Percentiles rank a stretch among this genome's conserved stretches.
phyloP scores from a whole-genome alignment of 2,113 vertebrate genomes.

The Xenopus borealis region DNA sequence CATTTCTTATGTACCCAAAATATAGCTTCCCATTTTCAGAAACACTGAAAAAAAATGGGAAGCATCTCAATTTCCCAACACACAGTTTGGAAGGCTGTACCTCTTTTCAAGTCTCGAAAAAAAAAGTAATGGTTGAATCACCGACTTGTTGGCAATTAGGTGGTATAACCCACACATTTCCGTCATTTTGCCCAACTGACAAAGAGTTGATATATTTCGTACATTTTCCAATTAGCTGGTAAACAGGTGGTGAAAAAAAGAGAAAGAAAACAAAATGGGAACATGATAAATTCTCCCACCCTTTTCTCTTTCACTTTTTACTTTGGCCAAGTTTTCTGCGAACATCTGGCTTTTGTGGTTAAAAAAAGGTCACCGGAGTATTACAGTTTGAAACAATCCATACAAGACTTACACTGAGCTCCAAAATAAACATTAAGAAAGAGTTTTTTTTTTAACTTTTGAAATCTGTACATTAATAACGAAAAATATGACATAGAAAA shows the following conservation, averaged over 20 bases:
- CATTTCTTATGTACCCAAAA: too few relatives aligned
- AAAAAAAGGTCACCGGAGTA: conserved; percentile 10
- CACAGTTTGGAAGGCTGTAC: background rate
- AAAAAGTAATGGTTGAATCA: conserved; percentile 5
- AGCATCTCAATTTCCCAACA: too few relatives aligned
- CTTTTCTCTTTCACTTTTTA: conserved; percentile 11
- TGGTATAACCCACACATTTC: conserved; percentile 8
- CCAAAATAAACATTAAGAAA: conserved; percentile 24
- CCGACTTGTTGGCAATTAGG: conserved; percentile 2
- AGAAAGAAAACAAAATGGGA: conserved; percentile 32
- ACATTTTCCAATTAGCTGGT: conserved; percentile 20
- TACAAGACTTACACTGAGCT: background rate
- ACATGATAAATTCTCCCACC: conserved; percentile 19
- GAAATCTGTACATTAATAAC: conserved; percentile 24
- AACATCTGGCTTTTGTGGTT: conserved; percentile 26
- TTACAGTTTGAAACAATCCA: conserved; percentile 24
- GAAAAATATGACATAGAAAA: conserved; percentile 7
- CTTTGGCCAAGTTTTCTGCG: conserved; percentile 7
- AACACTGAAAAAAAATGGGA: background rate
- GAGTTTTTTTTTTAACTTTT: conserved; percentile 3
- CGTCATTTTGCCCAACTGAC: conserved; percentile 1
- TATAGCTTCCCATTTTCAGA: too few relatives aligned
- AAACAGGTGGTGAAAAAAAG: conserved; percentile 30
- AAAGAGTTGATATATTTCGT: conserved; percentile 4
- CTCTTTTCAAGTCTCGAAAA: background rate